Percentiles rank a stretch among this genome's conserved stretches.
Conservation (phyloP, 2,888 invertebrate genomes). For the Cephus sareptanus region DNA sequence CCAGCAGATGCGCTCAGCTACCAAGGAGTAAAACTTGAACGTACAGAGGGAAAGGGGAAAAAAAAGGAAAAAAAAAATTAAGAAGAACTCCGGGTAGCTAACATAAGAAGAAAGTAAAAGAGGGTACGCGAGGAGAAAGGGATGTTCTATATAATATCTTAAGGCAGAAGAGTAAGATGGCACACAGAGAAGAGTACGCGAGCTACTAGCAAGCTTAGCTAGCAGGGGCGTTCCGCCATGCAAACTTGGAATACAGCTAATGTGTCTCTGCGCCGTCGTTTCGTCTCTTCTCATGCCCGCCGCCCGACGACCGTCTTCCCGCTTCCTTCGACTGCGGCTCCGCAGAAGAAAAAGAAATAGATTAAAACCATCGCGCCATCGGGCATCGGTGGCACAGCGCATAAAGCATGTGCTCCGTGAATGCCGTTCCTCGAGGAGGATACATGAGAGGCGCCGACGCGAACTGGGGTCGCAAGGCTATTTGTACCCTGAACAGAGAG, state of each 20-base stretch:
- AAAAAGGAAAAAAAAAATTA: neutral
- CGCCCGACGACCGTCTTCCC: slow-evolving; percentile 25
- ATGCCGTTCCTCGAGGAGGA: slow-evolving; percentile 20
- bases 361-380: slow-evolving; percentile 37
- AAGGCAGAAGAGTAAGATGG: slow-evolving; percentile 10
- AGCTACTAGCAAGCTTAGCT: slow-evolving; percentile 11
- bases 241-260: slow-evolving; percentile 62
- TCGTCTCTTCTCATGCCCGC: slow-evolving; percentile 32
- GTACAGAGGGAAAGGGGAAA: neutral
- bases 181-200: slow-evolving; percentile 7
- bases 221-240: slow-evolving; percentile 64
- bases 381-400: slow-evolving; percentile 8
- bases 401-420: slow-evolving; percentile 15
- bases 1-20: neutral
- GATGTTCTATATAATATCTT: neutral
- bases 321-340: slow-evolving; percentile 3
- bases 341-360: slow-evolving; percentile 44
- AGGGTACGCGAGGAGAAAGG: neutral
- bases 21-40: neutral
- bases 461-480: slow-evolving; percentile 47
- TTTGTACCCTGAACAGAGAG: slow-evolving; percentile 51
- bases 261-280: slow-evolving; percentile 47
- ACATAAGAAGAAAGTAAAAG: slow-evolving; percentile 9
- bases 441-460: slow-evolving; percentile 53
- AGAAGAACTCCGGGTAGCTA: neutral